Evolutionary conservation across 2,797 vertebrate genomes (phyloP).

Genomic region (Muraenolepis orangiensis): DNA sequence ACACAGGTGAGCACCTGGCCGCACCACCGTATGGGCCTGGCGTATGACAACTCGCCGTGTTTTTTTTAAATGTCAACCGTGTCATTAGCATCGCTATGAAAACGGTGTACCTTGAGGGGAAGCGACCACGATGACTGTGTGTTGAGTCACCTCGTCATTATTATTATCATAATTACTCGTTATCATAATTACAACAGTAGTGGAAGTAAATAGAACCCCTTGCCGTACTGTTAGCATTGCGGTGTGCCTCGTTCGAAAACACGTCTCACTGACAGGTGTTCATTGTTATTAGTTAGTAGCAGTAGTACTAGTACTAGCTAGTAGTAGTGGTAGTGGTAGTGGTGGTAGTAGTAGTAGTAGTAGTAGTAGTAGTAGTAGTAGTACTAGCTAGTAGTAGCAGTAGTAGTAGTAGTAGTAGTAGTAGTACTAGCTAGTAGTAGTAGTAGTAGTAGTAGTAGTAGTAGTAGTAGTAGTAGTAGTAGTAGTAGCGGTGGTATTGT

Average conservation of each 20-base stretch:
- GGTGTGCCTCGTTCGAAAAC: no score
- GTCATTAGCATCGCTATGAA: neutral
- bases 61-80: neutral
- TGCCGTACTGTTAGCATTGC: no score
- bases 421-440: neutral
- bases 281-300: neutral
- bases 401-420: neutral
- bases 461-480: neutral
- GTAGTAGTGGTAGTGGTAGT: neutral
- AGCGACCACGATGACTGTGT: neutral
- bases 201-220: no score
- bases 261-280: neutral
- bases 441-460: no score
- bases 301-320: neutral
- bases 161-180: no score
- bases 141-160: neutral
- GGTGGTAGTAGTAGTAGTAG: neutral
- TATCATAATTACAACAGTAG: no score
- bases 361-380: neutral
- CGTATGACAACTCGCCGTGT: neutral
- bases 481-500: neutral
- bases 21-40: no score
- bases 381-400: neutral
- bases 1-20: neutral
- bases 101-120: neutral